A percentile compares a stretch with the other conserved stretches of the same genome.
Conservation (phyloP, 2,888 invertebrate species). For the Amblyjoppa proteus region DNA sequence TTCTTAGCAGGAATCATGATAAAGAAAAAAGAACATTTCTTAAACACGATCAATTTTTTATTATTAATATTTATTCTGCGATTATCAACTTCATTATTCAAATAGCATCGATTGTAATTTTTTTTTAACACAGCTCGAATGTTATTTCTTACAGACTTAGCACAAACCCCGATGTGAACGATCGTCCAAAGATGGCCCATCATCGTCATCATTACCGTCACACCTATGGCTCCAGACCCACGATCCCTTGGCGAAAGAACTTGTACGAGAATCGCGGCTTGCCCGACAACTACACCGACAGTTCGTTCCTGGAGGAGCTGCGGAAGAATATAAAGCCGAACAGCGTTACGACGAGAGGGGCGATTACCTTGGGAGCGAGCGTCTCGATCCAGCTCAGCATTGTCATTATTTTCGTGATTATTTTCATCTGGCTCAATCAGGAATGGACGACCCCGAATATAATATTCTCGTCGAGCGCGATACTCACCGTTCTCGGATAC, state of each 20-base stretch:
- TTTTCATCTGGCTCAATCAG: slow-evolving; percentile 91
- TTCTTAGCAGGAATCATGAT: no score
- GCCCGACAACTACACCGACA: slow-evolving; percentile 97
- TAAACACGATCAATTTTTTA: no score
- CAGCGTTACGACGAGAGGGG: slow-evolving; percentile 90
- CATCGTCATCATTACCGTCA: slow-evolving; percentile 9
- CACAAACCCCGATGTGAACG: background rate
- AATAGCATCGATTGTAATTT: background rate
- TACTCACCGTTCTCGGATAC: slow-evolving; percentile 88
- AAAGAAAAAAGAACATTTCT: no score
- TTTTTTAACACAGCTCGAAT: background rate
- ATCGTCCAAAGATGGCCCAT: slow-evolving; percentile 18
- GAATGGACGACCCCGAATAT: slow-evolving; percentile 88
- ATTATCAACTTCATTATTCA: background rate
- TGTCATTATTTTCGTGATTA: slow-evolving; percentile 90
- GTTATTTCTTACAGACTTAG: background rate
- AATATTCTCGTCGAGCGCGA: slow-evolving; percentile 87
- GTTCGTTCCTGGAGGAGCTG: slow-evolving; percentile 93
- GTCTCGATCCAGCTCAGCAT: slow-evolving; percentile 93
- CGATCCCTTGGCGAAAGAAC: slow-evolving; percentile 92
- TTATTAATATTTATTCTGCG: background rate
- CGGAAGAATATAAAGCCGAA: slow-evolving; percentile 93
- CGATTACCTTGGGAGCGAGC: slow-evolving; percentile 91
- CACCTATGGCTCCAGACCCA: background rate
- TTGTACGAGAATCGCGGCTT: slow-evolving; percentile 94